These are phyloP conservation scores for Peromyscus californicus DNA, from an alignment of 2,113 vertebrate genomes.

Conservation along the genomic window DNA sequence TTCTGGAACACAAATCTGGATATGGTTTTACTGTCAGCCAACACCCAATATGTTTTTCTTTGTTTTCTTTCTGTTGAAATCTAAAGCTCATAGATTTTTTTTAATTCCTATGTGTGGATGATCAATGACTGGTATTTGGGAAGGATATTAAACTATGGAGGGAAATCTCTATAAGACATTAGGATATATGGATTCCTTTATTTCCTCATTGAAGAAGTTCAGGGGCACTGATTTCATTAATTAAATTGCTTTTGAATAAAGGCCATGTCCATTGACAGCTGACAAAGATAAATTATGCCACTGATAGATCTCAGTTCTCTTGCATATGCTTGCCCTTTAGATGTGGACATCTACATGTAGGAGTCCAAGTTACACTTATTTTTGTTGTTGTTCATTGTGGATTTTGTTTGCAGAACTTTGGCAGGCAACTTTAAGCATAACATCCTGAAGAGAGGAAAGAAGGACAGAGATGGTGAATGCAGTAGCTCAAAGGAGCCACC, in stretches of 20 bases:
- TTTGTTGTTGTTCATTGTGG: neutral
- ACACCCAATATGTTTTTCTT: neutral
- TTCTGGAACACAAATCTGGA: constrained; percentile 5
- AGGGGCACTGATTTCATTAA: constrained; percentile 80
- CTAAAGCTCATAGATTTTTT: constrained; percentile 29
- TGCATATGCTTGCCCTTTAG: constrained; percentile 80
- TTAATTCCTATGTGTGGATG: constrained; percentile 72
- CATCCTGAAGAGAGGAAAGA: neutral
- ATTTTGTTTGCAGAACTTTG: neutral
- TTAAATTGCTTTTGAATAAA: constrained; percentile 86
- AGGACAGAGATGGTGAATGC: neutral
- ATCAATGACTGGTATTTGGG: constrained; percentile 77
- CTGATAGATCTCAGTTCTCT: constrained; percentile 64
- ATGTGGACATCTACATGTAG: constrained; percentile 17
- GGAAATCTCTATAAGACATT: neutral
- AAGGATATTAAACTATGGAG: constrained; percentile 64
- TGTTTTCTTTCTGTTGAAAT: constrained; percentile 24
- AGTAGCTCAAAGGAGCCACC: fast-evolving
- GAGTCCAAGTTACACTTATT: constrained; percentile 73
- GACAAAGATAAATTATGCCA: constrained; percentile 85
- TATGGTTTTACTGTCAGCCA: constrained; percentile 43
- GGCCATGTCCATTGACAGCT: constrained; percentile 83
- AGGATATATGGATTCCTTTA: constrained; percentile 62
- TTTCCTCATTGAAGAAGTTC: constrained; percentile 72
- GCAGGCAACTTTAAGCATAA: constrained; percentile 12